phyloP scores from a whole-genome alignment of 2,113 vertebrate species.

The Leptocoma aspasia region DNA sequence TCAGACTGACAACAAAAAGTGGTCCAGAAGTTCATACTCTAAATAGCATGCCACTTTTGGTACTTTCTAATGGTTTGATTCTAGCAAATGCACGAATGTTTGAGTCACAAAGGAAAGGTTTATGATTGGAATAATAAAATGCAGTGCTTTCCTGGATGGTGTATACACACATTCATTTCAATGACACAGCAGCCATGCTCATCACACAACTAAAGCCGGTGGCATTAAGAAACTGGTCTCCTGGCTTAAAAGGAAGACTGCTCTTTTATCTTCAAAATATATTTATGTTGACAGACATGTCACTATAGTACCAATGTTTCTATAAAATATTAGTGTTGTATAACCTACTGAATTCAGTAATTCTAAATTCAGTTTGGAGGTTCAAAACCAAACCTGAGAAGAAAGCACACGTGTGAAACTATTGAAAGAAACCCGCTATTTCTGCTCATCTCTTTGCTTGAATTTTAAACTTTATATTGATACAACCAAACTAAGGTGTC shows the following conservation, averaged over 20 bases:
- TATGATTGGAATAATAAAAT: neutral
- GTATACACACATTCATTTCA: neutral
- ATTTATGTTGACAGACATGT: neutral
- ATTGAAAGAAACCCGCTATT: neutral
- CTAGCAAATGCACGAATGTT: neutral
- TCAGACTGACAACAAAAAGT: neutral
- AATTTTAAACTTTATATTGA: neutral
- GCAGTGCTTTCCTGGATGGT: neutral
- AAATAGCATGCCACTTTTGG: neutral
- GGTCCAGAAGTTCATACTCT: neutral
- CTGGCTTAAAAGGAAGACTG: neutral
- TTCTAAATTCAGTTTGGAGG: neutral
- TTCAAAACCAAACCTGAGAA: neutral
- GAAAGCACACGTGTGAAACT: neutral
- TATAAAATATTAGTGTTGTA: neutral
- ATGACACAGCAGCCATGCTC: neutral
- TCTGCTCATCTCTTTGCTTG: neutral
- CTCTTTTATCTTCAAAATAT: neutral
- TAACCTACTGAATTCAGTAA: neutral
- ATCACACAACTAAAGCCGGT: neutral
- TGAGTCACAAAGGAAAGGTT: neutral
- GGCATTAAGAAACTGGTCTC: neutral
- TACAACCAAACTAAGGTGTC: neutral
- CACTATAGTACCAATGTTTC: neutral
- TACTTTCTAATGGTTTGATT: neutral